Percentiles rank a stretch among this genome's conserved stretches.
phyloP scores from a whole-genome alignment of 2,113 vertebrate species.

The Procavia capensis region DNA sequence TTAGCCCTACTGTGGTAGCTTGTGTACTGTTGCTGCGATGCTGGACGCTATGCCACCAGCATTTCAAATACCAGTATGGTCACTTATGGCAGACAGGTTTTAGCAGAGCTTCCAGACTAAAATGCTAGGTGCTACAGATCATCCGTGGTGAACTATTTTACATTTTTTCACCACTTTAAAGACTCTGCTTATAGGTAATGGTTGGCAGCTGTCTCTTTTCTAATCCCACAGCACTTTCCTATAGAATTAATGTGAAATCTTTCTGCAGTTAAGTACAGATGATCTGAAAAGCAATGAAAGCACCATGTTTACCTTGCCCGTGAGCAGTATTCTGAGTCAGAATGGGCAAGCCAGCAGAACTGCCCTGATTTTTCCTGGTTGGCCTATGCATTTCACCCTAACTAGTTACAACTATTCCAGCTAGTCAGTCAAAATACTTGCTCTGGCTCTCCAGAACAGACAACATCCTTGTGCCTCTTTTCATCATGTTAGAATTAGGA shows the following conservation, averaged over 20 bases:
- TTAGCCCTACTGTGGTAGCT: not conserved
- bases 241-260: too few relatives aligned
- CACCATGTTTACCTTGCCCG: too few relatives aligned
- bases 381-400: not conserved
- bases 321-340: not conserved
- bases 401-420: not conserved
- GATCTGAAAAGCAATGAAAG: too few relatives aligned
- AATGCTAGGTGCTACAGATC: too few relatives aligned
- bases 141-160: too few relatives aligned
- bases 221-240: too few relatives aligned
- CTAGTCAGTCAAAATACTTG: not conserved
- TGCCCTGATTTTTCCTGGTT: not conserved
- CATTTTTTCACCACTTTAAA: too few relatives aligned
- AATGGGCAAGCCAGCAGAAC: not conserved
- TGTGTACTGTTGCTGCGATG: not conserved
- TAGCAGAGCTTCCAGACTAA: not conserved
- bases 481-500: not conserved
- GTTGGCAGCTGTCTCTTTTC: too few relatives aligned
- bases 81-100: not conserved
- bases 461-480: not conserved
- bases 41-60: too few relatives aligned
- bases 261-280: too few relatives aligned
- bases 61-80: too few relatives aligned
- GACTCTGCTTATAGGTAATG: too few relatives aligned
- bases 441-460: not conserved